Evolutionary conservation across 2,888 invertebrate species (phyloP).

Genomic region (Didymodactylos carnosus): DNA sequence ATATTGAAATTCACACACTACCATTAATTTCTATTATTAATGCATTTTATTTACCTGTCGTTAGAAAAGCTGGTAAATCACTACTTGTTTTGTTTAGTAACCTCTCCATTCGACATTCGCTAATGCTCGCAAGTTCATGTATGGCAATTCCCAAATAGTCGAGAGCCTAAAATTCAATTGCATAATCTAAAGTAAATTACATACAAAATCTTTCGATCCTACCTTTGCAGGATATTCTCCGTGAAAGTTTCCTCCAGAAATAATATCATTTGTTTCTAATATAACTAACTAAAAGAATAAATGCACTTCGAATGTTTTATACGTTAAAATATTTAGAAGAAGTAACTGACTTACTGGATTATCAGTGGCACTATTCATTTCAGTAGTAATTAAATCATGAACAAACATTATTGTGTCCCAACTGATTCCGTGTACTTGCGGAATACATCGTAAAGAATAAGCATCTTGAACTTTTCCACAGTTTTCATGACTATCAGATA

Average conservation of each 20-base stretch:
- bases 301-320: not conserved
- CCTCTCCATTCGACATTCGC: slow-evolving; percentile 45
- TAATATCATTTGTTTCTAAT: slow-evolving; percentile 40
- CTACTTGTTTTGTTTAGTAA: slow-evolving; percentile 46
- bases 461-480: slow-evolving; percentile 49
- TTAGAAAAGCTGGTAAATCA: slow-evolving; percentile 44
- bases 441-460: slow-evolving; percentile 47
- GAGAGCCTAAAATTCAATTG: slow-evolving; percentile 32
- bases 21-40: no score
- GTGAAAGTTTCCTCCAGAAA: slow-evolving; percentile 50
- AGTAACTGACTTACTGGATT: no score
- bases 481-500: slow-evolving; percentile 45
- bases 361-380: slow-evolving; percentile 49
- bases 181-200: slow-evolving; percentile 16
- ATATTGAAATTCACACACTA: no score
- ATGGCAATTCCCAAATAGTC: slow-evolving; percentile 48
- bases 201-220: slow-evolving; percentile 16
- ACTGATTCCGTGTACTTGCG: slow-evolving; percentile 44
- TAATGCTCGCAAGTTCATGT: slow-evolving; percentile 47
- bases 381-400: slow-evolving; percentile 41
- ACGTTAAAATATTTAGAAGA: not conserved
- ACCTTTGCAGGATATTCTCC: slow-evolving; percentile 50
- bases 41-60: no score
- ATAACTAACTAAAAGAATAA: slow-evolving; percentile 34
- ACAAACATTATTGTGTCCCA: slow-evolving; percentile 48